Evolutionary conservation across 64 coral and sea anemone genomes (phyloP).

Genomic region (Stylophora pistillata): DNA sequence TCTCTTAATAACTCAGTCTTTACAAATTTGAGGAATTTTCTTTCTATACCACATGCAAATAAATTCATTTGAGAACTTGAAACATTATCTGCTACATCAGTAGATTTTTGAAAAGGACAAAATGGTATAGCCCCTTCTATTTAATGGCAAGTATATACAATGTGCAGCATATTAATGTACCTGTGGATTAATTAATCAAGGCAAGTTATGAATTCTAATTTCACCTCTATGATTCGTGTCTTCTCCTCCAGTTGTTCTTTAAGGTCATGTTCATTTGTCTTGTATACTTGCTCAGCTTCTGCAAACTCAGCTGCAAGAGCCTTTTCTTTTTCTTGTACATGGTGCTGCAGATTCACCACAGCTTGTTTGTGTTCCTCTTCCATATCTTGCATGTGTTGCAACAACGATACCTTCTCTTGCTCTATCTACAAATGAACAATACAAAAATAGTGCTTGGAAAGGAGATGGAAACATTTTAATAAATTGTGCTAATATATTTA

Average conservation of each 20-base stretch:
- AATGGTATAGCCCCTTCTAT: too few relatives aligned
- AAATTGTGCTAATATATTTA: too few relatives aligned
- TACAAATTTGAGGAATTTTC: too few relatives aligned
- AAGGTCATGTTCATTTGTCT: slow-evolving; percentile 90
- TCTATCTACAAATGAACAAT: slow-evolving; percentile 43
- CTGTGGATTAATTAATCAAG: too few relatives aligned
- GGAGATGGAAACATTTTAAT: too few relatives aligned
- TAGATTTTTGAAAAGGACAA: too few relatives aligned
- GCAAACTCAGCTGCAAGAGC: slow-evolving; percentile 77
- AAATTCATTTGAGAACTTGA: too few relatives aligned
- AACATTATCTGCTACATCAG: too few relatives aligned
- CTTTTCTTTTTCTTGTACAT: slow-evolving; percentile 88
- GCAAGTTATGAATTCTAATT: neutral
- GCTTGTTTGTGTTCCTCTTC: slow-evolving; percentile 77
- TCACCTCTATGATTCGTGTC: slow-evolving; percentile 92
- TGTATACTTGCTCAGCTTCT: slow-evolving; percentile 86
- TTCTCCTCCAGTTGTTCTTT: slow-evolving; percentile 93
- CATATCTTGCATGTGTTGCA: slow-evolving; percentile 66
- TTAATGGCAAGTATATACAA: too few relatives aligned
- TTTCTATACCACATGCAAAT: too few relatives aligned
- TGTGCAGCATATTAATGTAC: too few relatives aligned
- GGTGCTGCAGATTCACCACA: slow-evolving; percentile 67
- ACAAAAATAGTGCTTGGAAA: neutral
- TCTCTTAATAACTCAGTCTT: too few relatives aligned
- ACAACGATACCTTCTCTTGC: slow-evolving; percentile 57